Evolutionary conservation across 2,888 invertebrate species (phyloP), one percentile per base, ranked within the genome.

Genomic region (Drosophila mulleri): DNA sequence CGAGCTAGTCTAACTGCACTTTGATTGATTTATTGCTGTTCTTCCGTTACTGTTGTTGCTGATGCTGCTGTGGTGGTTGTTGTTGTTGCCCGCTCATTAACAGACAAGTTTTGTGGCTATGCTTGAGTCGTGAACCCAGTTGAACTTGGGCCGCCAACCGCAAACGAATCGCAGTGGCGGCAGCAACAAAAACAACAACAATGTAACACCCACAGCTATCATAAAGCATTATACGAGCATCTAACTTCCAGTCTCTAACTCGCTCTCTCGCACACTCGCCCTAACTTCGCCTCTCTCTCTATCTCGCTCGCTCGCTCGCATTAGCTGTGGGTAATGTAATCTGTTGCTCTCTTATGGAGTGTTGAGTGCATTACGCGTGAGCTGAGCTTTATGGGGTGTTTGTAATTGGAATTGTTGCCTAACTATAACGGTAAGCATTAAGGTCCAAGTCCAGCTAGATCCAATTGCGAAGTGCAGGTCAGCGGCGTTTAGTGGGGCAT

Each of bases 81-180:
- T 69, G 63, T 23, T 72, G 67, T 52, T 73, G 68, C 60, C 71
- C 71, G 39, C 73, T 62, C 76, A 77, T 78, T 74, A 77, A 74
- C 48, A 66, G 66, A 68, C 70, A 70, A 77, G 77, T 58, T 83
- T 80, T 84, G 84, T 79, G 70, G 84, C 73, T 76, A 78, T 76
- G 73, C 65, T 87, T 69, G 56, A 66, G 41, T 82, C 75, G 77
- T 83, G 83, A 83, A 87, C 83, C 69, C 83, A 26, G 56, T 53
- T 83, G 85, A 83, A 87, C 83, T 68, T 82, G 72, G 75, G 60
- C 79, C 72, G 75, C 82, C 88, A 87, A 87, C 85, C 85, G 78
- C 83, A 87, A 87, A 82, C 72, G 66, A 62, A 58, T 29, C 44
- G 57, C 57, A 32, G 57, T 29, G 20, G 57, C 64, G 48, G 44